Evolutionary conservation across 92 coral and sea anemone species (phyloP).

Genomic region (Virgularia gustaviana): DNA sequence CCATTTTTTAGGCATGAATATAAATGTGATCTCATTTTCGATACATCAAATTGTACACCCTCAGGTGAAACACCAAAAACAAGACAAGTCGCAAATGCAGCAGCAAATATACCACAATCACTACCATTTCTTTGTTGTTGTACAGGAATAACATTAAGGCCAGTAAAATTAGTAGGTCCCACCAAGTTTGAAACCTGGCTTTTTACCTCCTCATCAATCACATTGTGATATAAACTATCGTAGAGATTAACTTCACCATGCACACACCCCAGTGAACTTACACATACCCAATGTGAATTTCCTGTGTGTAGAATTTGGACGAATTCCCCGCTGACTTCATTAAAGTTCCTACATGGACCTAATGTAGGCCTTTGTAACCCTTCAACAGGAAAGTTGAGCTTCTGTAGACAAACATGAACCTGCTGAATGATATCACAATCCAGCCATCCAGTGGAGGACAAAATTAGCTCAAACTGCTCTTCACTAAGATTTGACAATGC

Average conservation of each 20-base stretch:
- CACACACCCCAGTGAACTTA: constrained; percentile 40
- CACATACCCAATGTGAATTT: constrained; percentile 48
- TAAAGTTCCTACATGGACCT: constrained; percentile 30
- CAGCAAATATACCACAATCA: neutral
- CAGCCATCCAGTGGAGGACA: constrained; percentile 41
- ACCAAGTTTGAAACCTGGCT: neutral
- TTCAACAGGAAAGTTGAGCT: constrained; percentile 25
- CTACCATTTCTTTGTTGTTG: neutral
- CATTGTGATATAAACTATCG: constrained; percentile 53
- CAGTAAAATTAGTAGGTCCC: no score
- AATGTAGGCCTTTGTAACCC: constrained; percentile 22
- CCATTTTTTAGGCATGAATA: constrained; percentile 30
- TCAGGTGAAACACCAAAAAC: neutral
- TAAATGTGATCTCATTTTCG: constrained; percentile 45
- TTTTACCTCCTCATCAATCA: constrained; percentile 37
- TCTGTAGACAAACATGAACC: constrained; percentile 18
- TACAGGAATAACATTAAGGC: neutral
- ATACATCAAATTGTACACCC: constrained; percentile 30
- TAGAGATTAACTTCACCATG: constrained; percentile 36
- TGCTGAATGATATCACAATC: constrained; percentile 36
- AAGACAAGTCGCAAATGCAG: neutral
- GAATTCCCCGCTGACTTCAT: constrained; percentile 36
- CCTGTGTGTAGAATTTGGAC: constrained; percentile 49
- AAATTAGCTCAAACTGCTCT: constrained; percentile 19
- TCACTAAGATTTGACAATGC: constrained; percentile 21